A percentile compares a stretch with the other conserved stretches of the same genome.
These are phyloP conservation scores for Belgica antarctica DNA, from an alignment of 2,888 invertebrate genomes.

Conservation along the genomic window DNA sequence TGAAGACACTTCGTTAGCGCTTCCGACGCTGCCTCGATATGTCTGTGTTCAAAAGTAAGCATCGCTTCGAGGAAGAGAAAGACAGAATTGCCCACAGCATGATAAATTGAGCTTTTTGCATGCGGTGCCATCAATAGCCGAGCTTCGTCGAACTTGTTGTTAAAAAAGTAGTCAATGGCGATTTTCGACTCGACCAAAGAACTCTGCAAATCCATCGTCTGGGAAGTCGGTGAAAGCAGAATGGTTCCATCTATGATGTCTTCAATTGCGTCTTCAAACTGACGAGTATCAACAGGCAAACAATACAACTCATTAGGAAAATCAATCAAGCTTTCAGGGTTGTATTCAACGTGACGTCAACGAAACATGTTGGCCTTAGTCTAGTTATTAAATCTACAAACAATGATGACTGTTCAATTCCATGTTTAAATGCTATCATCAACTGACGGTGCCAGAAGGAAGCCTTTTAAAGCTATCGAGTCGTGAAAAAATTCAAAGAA, in stretches of 20 bases:
- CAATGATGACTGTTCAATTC: no score
- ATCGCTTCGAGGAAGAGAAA: constrained; percentile 90
- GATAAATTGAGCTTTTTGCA: constrained; percentile 82
- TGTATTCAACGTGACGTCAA: no score
- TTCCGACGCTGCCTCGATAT: constrained; percentile 68
- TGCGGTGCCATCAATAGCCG: constrained; percentile 74
- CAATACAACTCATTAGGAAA: no score
- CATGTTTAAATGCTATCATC: no score
- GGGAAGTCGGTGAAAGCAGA: background rate
- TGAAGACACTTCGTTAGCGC: constrained; percentile 73
- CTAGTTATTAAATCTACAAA: no score
- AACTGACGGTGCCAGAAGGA: no score
- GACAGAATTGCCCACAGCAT: constrained; percentile 83
- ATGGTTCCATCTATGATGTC: background rate
- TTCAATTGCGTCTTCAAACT: constrained; percentile 28
- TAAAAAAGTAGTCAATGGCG: constrained; percentile 87
- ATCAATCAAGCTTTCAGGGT: no score
- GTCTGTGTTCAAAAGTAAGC: constrained; percentile 82
- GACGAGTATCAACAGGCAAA: no score
- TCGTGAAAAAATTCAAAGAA: no score
- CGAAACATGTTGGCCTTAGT: no score
- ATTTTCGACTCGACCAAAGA: constrained; percentile 74
- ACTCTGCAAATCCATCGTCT: constrained; percentile 21
- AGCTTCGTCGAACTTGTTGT: constrained; percentile 84
- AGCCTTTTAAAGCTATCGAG: no score